Evolutionary conservation across 2,113 vertebrate genomes (phyloP), one percentile per base, ranked within the genome.

Genomic region (Ornithorhynchus anatinus): DNA sequence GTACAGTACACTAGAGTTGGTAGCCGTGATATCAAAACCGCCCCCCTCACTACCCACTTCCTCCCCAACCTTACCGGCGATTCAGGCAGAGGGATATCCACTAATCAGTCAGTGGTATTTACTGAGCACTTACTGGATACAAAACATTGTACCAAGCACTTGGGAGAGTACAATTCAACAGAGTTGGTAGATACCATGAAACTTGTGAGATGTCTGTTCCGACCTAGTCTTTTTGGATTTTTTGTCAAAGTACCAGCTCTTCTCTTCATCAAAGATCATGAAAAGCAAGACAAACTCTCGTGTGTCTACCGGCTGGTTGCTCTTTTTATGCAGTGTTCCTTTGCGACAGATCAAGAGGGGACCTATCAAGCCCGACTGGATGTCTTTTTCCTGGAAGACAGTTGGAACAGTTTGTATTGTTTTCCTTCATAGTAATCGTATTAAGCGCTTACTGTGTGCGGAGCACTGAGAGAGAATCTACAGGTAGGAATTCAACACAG

Each of bases 191-290:
- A 69, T 95, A 99, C 98, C 94, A 29, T 94, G 92, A 87, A 97
- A 97, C 78, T 84, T 91, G 43, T 96, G 82, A 44, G 90, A 93
- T 1, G 92, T 87, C 66, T 84, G 89, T 2, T 42, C 87, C 88
- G 59, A 84, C 80, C 59, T 94, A n/a, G 78, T 73, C 4, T 25
- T 84, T 60, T 91, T 88, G 16, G 56, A 56, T 76, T 88, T 92
- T 52, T 88, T 90, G 32, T 95, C 80, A 2, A 94, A 96, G 86
- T 98, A 98, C 98, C 97, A 99, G 72, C 97, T 99, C 89, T 95
- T 95, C 23, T 95, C 95, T 88, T 99, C 97, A 72, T 99, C 96
- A 73, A 99, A 99, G 23, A 89, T 92, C 96, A 97, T 98, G 71
- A 99, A 99, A 25, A 99, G 94, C 53, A 99, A 72, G 44, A 93